Conservation (phyloP, 2,797 vertebrate species). For the Anguilla marmorata region DNA sequence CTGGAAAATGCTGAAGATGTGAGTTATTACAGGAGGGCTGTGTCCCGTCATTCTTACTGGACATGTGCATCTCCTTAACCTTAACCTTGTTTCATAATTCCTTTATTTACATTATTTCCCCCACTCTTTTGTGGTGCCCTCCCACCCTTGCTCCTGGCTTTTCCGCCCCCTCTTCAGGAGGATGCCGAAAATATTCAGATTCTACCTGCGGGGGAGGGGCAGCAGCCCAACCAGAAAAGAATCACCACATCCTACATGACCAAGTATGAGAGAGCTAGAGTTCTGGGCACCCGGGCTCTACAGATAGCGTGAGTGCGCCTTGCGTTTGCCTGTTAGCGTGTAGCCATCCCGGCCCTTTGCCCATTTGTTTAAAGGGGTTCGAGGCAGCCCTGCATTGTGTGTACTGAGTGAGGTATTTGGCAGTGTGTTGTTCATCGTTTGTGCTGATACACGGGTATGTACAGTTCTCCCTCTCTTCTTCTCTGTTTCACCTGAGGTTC, state of each 20-base stretch:
- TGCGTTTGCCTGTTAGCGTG: not conserved
- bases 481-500: slow-evolving; percentile 4
- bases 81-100: not conserved
- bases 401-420: not conserved
- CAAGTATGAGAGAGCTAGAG: slow-evolving; percentile 92
- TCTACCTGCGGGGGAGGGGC: slow-evolving; percentile 88
- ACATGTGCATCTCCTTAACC: not conserved
- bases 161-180: slow-evolving; percentile 68
- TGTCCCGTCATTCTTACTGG: not conserved
- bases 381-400: not conserved
- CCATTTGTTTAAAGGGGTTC: not conserved
- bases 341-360: too few species aligned
- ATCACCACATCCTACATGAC: slow-evolving; percentile 98
- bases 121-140: not conserved
- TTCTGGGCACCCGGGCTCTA: slow-evolving; percentile 91
- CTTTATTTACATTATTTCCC: not conserved
- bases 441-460: not conserved
- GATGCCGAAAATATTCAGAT: slow-evolving; percentile 94
- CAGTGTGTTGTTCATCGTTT: too few species aligned
- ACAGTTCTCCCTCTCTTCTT: not conserved
- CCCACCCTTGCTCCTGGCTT: too few species aligned
- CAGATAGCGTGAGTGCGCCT: slow-evolving; percentile 91
- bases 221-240: slow-evolving; percentile 91
- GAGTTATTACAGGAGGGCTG: slow-evolving; percentile 43
- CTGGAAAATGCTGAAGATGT: slow-evolving; percentile 93